phyloP scores from a whole-genome alignment of 2,113 vertebrate species.

The Casuarius casuarius region DNA sequence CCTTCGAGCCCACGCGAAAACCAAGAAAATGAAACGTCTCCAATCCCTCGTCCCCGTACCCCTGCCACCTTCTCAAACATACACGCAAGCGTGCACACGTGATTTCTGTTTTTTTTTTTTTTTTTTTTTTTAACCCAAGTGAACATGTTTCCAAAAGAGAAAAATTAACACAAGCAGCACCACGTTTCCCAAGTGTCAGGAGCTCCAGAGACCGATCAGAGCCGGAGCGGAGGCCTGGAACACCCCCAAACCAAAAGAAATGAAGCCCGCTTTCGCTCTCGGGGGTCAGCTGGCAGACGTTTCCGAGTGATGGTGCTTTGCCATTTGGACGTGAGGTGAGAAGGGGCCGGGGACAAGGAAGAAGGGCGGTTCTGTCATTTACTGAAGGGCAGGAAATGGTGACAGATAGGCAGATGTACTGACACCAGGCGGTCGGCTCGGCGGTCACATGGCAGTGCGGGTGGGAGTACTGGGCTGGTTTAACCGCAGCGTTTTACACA shows the following conservation, averaged over 20 bases:
- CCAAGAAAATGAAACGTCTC: rapidly evolving
- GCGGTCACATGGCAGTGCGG: conserved; percentile 82
- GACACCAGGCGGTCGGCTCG: background rate
- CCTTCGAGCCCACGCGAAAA: background rate
- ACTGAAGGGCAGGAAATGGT: background rate
- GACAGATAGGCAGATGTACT: conserved; percentile 14
- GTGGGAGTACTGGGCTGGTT: conserved; percentile 96
- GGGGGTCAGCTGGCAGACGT: background rate
- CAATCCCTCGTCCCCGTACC: background rate
- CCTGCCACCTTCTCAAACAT: background rate
- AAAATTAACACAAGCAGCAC: conserved; percentile 15
- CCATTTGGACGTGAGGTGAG: background rate
- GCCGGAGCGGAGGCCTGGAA: background rate
- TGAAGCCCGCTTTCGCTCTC: background rate
- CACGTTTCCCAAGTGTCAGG: conserved; percentile 21
- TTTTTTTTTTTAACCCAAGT: conserved; percentile 6
- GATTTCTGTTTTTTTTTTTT: rapidly evolving
- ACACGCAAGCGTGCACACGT: background rate
- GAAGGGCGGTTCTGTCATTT: background rate
- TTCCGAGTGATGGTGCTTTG: background rate
- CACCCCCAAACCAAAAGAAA: background rate
- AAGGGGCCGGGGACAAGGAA: background rate
- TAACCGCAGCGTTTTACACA: conserved; percentile 92
- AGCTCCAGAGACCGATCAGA: background rate
- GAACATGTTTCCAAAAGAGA: background rate